phyloP scores from a whole-genome alignment of 2,797 vertebrate species.

The Sebastes kiyomatsui region DNA sequence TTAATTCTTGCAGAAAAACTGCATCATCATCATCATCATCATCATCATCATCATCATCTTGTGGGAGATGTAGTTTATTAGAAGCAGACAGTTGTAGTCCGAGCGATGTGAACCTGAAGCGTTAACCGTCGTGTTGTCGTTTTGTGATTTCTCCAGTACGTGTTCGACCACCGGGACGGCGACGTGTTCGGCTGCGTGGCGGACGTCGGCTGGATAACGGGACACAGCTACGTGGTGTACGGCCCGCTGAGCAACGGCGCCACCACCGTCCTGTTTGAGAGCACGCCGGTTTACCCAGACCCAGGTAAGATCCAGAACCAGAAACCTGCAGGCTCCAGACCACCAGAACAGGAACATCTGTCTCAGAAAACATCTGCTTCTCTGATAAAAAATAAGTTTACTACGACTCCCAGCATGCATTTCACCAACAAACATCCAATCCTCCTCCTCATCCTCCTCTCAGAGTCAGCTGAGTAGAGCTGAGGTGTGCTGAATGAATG shows the following conservation, averaged over 20 bases:
- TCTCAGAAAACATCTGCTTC: too few species aligned
- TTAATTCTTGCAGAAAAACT: too few species aligned
- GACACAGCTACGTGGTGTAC: constrained; percentile 94
- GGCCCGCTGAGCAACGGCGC: constrained; percentile 93
- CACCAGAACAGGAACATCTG: too few species aligned
- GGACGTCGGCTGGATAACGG: constrained; percentile 94
- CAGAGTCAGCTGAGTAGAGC: neutral
- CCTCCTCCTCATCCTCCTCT: neutral
- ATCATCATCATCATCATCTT: neutral
- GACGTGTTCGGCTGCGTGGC: constrained; percentile 93
- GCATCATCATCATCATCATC: too few species aligned
- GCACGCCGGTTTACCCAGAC: constrained; percentile 91
- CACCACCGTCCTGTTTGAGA: constrained; percentile 93
- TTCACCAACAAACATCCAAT: too few species aligned
- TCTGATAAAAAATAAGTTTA: too few species aligned
- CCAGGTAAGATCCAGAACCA: constrained; percentile 54
- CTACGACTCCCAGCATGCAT: too few species aligned
- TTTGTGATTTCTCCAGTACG: constrained; percentile 78
- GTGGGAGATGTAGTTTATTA: neutral
- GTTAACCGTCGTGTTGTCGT: neutral
- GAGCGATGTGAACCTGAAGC: neutral
- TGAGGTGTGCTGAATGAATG: too few species aligned
- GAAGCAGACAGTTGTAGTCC: neutral
- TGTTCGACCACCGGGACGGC: constrained; percentile 88
- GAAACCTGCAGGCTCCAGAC: neutral